Conservation (phyloP, 2,113 vertebrate species). For the Odontesthes bonariensis region DNA sequence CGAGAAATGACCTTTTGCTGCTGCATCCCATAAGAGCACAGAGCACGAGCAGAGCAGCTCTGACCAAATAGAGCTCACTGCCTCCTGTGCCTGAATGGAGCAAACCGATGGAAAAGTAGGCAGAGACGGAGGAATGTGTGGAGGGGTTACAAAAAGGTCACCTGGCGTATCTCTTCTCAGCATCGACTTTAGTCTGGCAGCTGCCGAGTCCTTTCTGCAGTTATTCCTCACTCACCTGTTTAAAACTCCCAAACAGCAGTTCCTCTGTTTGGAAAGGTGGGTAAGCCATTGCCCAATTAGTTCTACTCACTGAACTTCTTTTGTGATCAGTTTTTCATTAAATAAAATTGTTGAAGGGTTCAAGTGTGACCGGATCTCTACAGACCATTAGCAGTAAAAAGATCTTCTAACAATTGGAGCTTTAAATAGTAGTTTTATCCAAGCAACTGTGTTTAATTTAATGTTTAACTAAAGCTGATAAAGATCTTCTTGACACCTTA, state of each 20-base stretch:
- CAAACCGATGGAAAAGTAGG: conserved; percentile 61
- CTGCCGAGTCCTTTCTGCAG: conserved; percentile 39
- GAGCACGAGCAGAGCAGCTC: conserved; percentile 45
- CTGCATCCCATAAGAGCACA: conserved; percentile 66
- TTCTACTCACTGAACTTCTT: not conserved
- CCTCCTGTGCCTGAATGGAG: conserved; percentile 45
- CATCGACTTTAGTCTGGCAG: conserved; percentile 46
- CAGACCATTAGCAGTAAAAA: too few species aligned
- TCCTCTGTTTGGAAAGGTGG: too few species aligned
- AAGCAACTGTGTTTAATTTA: too few species aligned
- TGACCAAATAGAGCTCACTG: conserved; percentile 57
- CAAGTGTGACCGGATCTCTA: not conserved
- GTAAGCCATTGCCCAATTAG: not conserved
- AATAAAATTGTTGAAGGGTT: not conserved
- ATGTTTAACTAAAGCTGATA: not conserved
- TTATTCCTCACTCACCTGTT: not conserved
- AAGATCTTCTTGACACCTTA: not conserved
- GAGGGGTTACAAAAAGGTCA: conserved; percentile 66
- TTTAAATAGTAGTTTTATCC: too few species aligned
- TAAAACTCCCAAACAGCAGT: not conserved
- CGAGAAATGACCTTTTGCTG: conserved; percentile 75
- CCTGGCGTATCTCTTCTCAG: conserved; percentile 37
- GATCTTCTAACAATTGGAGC: too few species aligned
- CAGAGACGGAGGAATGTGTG: conserved; percentile 44
- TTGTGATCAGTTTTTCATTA: not conserved